phyloP scores from a whole-genome alignment of 2,888 invertebrate genomes.

The Stenichneumon culpator region DNA sequence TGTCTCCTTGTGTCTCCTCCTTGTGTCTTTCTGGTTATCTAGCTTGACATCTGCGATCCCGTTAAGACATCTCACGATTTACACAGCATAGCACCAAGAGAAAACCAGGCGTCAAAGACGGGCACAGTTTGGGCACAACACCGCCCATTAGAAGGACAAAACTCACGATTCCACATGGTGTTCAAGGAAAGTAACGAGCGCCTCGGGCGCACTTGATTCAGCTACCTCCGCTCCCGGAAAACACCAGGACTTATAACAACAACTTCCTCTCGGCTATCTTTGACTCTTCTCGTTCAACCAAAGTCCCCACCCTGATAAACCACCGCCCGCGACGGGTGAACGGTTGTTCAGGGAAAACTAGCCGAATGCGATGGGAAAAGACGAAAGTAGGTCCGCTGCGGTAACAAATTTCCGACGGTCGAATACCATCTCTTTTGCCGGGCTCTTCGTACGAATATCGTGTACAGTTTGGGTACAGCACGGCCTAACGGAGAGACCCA shows the following conservation, averaged over 20 bases:
- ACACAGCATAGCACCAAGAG: neutral
- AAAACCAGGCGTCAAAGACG: neutral
- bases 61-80: neutral
- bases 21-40: too few relatives aligned
- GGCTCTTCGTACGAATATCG: neutral
- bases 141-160: neutral
- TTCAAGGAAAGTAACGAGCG: constrained; percentile 11
- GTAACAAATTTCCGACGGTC: neutral
- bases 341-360: neutral
- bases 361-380: neutral
- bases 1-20: too few relatives aligned
- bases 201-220: constrained; percentile 21
- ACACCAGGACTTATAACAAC: constrained; percentile 35
- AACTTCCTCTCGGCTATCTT: neutral
- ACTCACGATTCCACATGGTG: constrained; percentile 16
- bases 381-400: neutral
- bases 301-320: neutral
- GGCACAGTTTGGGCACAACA: neutral
- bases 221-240: constrained; percentile 9
- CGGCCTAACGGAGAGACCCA: neutral
- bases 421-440: neutral
- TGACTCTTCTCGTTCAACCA: neutral
- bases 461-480: neutral
- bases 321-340: neutral
- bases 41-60: too few relatives aligned